A percentile compares a stretch with the other conserved stretches of the same genome.
phyloP scores from a whole-genome alignment of 2,888 invertebrate genomes.

The Tiliacea aurago region DNA sequence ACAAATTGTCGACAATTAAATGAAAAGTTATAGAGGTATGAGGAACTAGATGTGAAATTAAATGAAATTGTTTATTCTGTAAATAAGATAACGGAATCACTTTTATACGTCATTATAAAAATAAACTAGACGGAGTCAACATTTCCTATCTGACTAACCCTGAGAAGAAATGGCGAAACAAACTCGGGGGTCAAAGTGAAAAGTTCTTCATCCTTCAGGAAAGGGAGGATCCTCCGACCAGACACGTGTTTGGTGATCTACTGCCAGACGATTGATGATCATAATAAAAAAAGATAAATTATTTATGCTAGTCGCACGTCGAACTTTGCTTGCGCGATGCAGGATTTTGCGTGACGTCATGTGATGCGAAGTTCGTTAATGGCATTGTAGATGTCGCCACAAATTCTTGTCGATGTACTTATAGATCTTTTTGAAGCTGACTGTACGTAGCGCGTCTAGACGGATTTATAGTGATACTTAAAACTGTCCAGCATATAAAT shows the following conservation, averaged over 20 bases:
- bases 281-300: too few species aligned
- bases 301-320: background rate
- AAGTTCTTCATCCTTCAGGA: background rate
- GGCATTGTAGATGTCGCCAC: background rate
- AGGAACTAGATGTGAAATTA: too few species aligned
- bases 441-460: constrained; percentile 66
- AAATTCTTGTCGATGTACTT: background rate
- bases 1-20: background rate
- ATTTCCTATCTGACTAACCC: too few species aligned
- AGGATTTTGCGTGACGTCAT: background rate
- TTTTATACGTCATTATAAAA: too few species aligned
- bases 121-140: too few species aligned
- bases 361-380: background rate
- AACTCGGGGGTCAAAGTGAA: too few species aligned
- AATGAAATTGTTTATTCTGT: too few species aligned
- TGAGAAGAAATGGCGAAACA: too few species aligned
- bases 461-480: constrained; percentile 62
- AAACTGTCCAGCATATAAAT: constrained; percentile 64
- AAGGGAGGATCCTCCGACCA: too few species aligned
- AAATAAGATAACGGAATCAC: too few species aligned
- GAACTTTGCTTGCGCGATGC: background rate
- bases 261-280: too few species aligned
- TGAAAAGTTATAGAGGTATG: background rate
- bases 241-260: too few species aligned
- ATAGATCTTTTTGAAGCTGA: background rate